Base-by-base conservation (phyloP, 2,797 vertebrate species). In the Acanthornis magna region DNA sequence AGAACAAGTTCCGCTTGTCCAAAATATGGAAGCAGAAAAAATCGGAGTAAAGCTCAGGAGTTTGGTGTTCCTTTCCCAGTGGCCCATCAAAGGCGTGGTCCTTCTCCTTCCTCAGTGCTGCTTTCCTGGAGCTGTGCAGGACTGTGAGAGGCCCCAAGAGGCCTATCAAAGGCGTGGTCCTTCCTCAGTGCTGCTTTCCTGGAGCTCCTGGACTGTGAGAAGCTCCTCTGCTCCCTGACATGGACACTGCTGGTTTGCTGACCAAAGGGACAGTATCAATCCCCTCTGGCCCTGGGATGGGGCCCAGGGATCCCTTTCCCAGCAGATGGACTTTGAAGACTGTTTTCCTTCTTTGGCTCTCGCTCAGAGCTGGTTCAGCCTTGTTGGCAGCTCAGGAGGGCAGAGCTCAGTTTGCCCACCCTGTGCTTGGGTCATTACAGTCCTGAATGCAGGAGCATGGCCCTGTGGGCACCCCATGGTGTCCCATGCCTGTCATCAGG, bases 21-120 rank as follows among this genome's bases (percentile, higher is more conserved):
- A 97, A 78, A 57, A 91, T 97, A 85, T 96, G 96, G 97, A 96
- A 97, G 68, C 88, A 70, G 18, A 98, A 96, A 58, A 96, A 95
- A 40, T 72, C 98, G 96, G 83, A 95, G 57, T 78, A 77, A 86
- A 83, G 77, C 67, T 7, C 58, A 90, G 7, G 84, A 95, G 18
- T 34, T 42, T 96, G 89, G 95, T 36, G 21, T 87, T 88, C 25
- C 48, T n/a, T 38, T 62, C 54, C 19, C 40, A 48, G 43, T 2
- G 2, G 50, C 43, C 29, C 38, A 11, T 76, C 50, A 65, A 23
- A 87, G 50, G 48, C 65, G 50, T 66, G 29, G 36, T 94, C 19
- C 63, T 82, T 95, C 61, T 94, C 19, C 63, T 82, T 95, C 61
- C 53, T 88, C 18, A 20, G 29, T 72, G 43, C 54, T 82, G 57